Percentiles rank a stretch among this genome's conserved stretches.
Conservation (phyloP, 2,797 vertebrate species). For the Champsocephalus gunnari region DNA sequence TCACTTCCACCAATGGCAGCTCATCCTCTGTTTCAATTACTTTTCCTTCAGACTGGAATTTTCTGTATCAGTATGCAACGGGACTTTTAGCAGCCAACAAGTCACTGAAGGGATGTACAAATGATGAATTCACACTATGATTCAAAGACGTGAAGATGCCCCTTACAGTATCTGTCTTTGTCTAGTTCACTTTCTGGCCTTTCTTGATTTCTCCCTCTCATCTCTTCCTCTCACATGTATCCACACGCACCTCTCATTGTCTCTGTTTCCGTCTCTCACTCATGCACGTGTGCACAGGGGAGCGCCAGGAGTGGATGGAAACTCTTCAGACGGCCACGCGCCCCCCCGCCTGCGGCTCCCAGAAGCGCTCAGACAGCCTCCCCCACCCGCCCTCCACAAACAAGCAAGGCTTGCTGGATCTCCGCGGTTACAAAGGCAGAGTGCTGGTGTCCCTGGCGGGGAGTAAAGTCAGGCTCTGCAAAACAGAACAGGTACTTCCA, state of each 20-base stretch:
- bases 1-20: slow-evolving; percentile 56
- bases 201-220: slow-evolving; percentile 33
- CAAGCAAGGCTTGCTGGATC: slow-evolving; percentile 91
- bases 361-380: slow-evolving; percentile 75
- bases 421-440: slow-evolving; percentile 95
- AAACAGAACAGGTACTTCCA: slow-evolving; percentile 94
- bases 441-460: slow-evolving; percentile 92
- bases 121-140: slow-evolving; percentile 55
- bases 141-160: slow-evolving; percentile 58
- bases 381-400: slow-evolving; percentile 81
- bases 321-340: slow-evolving; percentile 86
- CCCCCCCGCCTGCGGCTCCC: slow-evolving; percentile 78
- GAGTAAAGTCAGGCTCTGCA: slow-evolving; percentile 94
- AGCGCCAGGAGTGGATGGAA: slow-evolving; percentile 94
- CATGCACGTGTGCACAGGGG: slow-evolving; percentile 84
- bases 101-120: slow-evolving; percentile 34
- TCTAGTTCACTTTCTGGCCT: slow-evolving; percentile 40
- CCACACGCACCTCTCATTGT: slow-evolving; percentile 35
- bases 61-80: slow-evolving; percentile 46
- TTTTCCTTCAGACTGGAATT: slow-evolving; percentile 41
- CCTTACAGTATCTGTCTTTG: slow-evolving; percentile 40
- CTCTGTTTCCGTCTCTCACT: slow-evolving; percentile 49
- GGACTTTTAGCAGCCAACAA: slow-evolving; percentile 32
- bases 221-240: slow-evolving; percentile 20
- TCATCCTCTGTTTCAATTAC: slow-evolving; percentile 61